These are phyloP conservation scores for Chymomyza procnemis DNA, from an alignment of 2,888 invertebrate genomes.

Conservation along the genomic window DNA sequence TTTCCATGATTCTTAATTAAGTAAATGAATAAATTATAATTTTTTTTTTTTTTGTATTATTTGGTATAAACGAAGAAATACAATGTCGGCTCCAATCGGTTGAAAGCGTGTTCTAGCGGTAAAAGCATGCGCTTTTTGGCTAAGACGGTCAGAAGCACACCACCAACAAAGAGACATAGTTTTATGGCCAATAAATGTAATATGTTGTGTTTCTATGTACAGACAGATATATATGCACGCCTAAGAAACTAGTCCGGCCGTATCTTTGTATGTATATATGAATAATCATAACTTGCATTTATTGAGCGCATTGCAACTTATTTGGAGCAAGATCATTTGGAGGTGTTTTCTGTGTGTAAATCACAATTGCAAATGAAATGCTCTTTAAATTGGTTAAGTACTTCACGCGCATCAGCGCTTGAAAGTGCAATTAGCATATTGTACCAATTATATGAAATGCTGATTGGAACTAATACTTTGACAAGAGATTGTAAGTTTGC, in stretches of 20 bases:
- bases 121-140: constrained; percentile 8
- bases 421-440: background rate
- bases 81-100: background rate
- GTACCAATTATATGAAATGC: too few relatives aligned
- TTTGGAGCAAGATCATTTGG: background rate
- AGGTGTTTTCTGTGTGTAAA: background rate
- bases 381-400: background rate
- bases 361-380: background rate
- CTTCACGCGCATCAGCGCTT: background rate
- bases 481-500: too few relatives aligned
- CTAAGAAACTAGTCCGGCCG: background rate
- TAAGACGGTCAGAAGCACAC: background rate
- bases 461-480: too few relatives aligned
- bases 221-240: background rate
- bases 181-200: background rate
- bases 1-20: background rate
- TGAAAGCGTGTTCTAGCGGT: constrained; percentile 10
- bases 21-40: constrained; percentile 9
- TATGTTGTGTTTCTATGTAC: background rate
- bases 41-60: constrained; percentile 1
- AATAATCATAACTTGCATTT: background rate
- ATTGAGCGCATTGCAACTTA: background rate
- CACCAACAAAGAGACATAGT: background rate
- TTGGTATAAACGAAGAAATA: background rate
- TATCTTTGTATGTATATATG: background rate